A percentile compares a stretch with the other conserved stretches of the same genome.
Evolutionary conservation across 2,113 vertebrate species (phyloP).

Genomic region (Neoarius graeffei): DNA sequence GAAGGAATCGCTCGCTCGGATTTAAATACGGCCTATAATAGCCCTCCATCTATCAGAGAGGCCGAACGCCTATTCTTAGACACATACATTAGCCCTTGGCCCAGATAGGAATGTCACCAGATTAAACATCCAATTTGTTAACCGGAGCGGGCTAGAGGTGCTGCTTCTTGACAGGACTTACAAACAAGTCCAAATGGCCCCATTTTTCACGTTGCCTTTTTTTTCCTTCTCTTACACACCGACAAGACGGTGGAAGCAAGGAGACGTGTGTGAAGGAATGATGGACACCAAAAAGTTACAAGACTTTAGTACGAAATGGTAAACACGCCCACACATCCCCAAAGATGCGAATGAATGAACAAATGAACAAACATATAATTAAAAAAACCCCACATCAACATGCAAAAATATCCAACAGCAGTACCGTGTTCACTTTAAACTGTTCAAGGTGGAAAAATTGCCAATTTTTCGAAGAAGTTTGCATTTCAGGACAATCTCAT

Average conservation of each 20-base stretch:
- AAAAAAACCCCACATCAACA: background rate
- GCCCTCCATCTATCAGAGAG: slow-evolving; percentile 62
- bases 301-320: background rate
- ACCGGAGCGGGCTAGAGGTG: slow-evolving; percentile 58
- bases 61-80: slow-evolving; percentile 65
- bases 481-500: too few species aligned
- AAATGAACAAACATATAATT: background rate
- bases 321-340: background rate
- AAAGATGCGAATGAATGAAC: background rate
- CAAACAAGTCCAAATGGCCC: slow-evolving; percentile 66
- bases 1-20: slow-evolving; percentile 56
- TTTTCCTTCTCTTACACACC: slow-evolving; percentile 15
- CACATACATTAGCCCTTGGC: slow-evolving; percentile 72
- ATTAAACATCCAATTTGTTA: slow-evolving; percentile 72
- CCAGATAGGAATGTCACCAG: slow-evolving; percentile 72
- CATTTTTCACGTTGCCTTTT: slow-evolving; percentile 60
- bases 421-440: too few species aligned
- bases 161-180: slow-evolving; percentile 64
- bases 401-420: background rate
- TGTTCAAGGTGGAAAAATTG: too few species aligned
- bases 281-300: background rate
- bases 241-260: background rate
- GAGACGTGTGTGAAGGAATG: background rate
- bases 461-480: too few species aligned
- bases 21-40: slow-evolving; percentile 66